A percentile compares a stretch with the other conserved stretches of the same genome.
These are phyloP conservation scores for Corapipo altera DNA, from an alignment of 2,113 vertebrate species.

Conservation along the genomic window DNA sequence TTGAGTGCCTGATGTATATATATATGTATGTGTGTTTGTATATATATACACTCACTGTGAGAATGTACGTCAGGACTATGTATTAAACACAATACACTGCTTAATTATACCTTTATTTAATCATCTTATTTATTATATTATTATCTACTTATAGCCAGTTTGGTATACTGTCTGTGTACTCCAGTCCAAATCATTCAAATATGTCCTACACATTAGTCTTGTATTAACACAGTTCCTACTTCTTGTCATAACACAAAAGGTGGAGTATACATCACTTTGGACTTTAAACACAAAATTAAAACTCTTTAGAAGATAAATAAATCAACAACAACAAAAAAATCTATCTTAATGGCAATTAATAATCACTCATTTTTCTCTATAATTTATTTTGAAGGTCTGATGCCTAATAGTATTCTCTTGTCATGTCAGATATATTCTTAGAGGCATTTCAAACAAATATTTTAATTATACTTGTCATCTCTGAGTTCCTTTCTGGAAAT, in stretches of 20 bases:
- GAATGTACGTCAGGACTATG: accelerated
- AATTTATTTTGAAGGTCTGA: neutral
- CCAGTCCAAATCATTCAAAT: neutral
- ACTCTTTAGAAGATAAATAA: neutral
- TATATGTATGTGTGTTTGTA: no score
- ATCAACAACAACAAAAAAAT: neutral
- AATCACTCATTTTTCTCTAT: neutral
- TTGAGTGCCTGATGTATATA: neutral
- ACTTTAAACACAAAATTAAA: neutral
- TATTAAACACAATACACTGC: neutral
- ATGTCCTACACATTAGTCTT: neutral
- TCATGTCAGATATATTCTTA: neutral
- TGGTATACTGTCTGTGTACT: neutral
- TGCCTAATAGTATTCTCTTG: neutral
- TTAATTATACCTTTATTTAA: neutral
- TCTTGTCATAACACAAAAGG: neutral
- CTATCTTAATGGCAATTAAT: neutral
- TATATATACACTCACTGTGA: neutral
- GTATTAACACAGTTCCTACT: neutral
- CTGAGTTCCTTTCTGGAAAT: neutral
- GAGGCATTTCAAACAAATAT: neutral
- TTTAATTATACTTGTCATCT: neutral
- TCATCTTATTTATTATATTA: neutral
- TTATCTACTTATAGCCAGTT: neutral
- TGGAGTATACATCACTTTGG: neutral